Evolutionary conservation across 2,888 invertebrate species (phyloP), one percentile per base, ranked within the genome.

Genomic region (Lingula anatina): DNA sequence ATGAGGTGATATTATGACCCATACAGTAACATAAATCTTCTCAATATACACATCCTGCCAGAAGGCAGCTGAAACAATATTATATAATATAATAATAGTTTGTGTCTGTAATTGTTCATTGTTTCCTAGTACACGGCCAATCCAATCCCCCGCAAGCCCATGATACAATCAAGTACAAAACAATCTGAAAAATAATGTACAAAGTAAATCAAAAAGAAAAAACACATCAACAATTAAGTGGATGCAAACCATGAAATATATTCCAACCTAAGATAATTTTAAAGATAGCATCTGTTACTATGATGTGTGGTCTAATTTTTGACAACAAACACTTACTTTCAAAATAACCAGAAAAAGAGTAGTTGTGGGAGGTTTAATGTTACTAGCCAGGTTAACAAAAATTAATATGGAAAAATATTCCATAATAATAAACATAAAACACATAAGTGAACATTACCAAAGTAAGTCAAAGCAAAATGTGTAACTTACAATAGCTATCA

Each of bases 161-260:
- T 39, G 89, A 88, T 2, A 91, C 85, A 54, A 94, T 86, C 54
- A 93, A 82, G 77, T 93, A 94, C 24, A 90, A 76, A 26, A 89
- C 83, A 45, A 88, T 71, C 83, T 82, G 69, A 7, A 73, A 73
- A 50, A 39, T 50, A 56, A 49, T n/a, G n/a, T n/a, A n/a, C n/a
- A 54, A 54, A 53, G 45, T 54, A 36, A 50, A 49, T 48, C 47
- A 37, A 55, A 45, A 42, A 45, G 43, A n/a, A 28, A 35, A 18
- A 15, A 5, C 59, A 9, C 18, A 38, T 28, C 12, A 28, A n/a
- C 9, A 5, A 21, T 27, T 4, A 5, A 15, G n/a, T 27, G 15
- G 49, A 40, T 27, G 21, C 5, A 35, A 38, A 38, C 15, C 45
- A 46, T 31, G 35, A 36, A 7, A 42, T 31, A 21, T 12, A 41